Conservation (phyloP, 2,797 vertebrate species). For the Silurus aristotelis region DNA sequence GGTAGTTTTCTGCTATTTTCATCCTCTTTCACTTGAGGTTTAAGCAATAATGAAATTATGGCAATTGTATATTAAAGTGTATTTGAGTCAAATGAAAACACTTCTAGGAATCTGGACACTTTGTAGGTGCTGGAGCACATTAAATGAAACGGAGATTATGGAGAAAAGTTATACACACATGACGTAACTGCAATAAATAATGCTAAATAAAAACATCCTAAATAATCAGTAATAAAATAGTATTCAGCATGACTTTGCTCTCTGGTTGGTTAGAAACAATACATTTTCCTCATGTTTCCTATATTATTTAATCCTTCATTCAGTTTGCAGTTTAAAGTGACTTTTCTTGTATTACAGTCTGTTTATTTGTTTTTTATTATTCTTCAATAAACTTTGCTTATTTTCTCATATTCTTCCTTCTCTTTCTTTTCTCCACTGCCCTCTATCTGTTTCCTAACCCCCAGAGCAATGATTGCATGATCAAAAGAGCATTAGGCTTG, state of each 20-base stretch:
- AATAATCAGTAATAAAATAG: too few relatives aligned
- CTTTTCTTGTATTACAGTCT: slow-evolving; percentile 49
- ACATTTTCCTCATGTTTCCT: slow-evolving; percentile 30
- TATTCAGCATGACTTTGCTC: slow-evolving; percentile 20
- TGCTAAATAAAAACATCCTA: neutral
- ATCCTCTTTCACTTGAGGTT: neutral
- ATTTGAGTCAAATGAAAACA: neutral
- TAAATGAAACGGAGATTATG: neutral
- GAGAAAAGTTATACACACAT: neutral
- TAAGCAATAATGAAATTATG: neutral
- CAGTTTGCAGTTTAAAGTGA: slow-evolving; percentile 33
- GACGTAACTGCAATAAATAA: neutral
- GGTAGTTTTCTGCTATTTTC: neutral
- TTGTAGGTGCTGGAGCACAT: neutral
- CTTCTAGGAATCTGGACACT: too few relatives aligned
- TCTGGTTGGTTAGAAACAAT: slow-evolving; percentile 23
- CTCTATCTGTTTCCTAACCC: slow-evolving; percentile 46
- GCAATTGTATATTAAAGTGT: neutral
- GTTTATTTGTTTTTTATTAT: slow-evolving; percentile 52
- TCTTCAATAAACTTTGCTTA: slow-evolving; percentile 71
- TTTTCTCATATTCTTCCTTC: slow-evolving; percentile 61
- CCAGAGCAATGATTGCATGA: slow-evolving; percentile 33
- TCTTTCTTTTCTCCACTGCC: slow-evolving; percentile 47
- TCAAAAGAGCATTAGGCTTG: neutral
- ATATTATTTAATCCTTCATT: slow-evolving; percentile 46